phyloP scores from a whole-genome alignment of 2,797 vertebrate genomes.

The Tenualosa ilisha region DNA sequence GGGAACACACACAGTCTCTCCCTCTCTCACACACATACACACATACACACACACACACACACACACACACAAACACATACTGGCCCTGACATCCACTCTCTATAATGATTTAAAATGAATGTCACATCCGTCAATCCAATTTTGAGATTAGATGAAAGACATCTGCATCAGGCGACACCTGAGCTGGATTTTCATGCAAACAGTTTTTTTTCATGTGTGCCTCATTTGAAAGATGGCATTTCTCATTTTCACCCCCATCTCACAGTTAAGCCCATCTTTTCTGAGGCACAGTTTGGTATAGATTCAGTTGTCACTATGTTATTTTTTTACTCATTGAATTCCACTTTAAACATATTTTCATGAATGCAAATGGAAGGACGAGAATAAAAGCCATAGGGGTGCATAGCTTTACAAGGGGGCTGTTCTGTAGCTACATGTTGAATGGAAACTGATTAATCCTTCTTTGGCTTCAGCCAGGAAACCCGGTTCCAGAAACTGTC shows the following conservation, averaged over 20 bases:
- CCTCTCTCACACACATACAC: neutral
- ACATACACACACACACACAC: neutral
- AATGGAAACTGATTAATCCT: slow-evolving; percentile 2
- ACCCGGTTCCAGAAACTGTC: neutral
- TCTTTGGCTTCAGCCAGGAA: neutral
- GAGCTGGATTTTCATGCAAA: neutral
- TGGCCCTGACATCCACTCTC: neutral
- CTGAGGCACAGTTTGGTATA: neutral
- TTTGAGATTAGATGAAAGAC: slow-evolving; percentile 20
- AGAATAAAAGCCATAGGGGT: neutral
- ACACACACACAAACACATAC: neutral
- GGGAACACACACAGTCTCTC: neutral
- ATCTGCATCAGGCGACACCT: slow-evolving; percentile 4
- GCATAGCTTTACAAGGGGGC: neutral
- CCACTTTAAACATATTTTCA: neutral
- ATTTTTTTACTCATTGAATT: neutral
- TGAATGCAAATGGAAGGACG: neutral
- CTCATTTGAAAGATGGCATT: neutral
- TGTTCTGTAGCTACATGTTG: neutral
- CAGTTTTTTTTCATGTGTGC: neutral
- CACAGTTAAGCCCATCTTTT: neutral
- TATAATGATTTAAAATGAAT: neutral
- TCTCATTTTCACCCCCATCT: neutral
- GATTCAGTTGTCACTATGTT: neutral
- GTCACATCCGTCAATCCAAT: neutral